Conservation (phyloP, 2,888 invertebrate genomes). For the Lasioglossum marginatum region DNA sequence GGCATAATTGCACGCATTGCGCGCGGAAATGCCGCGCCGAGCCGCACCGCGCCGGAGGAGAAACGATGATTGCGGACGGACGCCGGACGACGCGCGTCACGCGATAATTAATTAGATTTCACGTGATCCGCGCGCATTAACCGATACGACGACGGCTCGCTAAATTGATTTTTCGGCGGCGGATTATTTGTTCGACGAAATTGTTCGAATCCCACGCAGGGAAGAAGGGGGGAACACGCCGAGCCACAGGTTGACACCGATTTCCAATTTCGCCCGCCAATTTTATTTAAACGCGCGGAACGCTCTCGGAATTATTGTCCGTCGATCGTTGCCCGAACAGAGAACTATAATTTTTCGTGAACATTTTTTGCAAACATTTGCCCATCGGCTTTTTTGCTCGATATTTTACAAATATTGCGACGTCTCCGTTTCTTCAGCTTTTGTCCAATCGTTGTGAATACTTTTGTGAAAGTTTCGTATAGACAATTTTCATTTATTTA, state of each 20-base stretch:
- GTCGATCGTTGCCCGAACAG: neutral
- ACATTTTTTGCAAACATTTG: neutral
- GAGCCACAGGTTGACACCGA: slow-evolving; percentile 41
- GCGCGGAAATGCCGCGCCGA: no score
- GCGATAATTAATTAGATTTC: slow-evolving; percentile 46
- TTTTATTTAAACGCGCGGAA: slow-evolving; percentile 11
- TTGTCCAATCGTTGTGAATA: neutral
- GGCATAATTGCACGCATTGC: slow-evolving; percentile 36
- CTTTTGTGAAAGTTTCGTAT: no score
- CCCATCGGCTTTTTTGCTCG: neutral
- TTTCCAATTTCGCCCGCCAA: slow-evolving; percentile 6
- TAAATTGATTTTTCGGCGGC: slow-evolving; percentile 43
- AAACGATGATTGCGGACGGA: neutral
- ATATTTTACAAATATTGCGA: neutral
- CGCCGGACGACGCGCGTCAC: neutral
- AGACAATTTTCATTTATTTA: neutral
- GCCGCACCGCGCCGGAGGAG: neutral
- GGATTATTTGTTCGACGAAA: slow-evolving; percentile 30
- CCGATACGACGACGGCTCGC: neutral
- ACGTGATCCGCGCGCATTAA: slow-evolving; percentile 11
- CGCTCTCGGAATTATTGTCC: neutral
- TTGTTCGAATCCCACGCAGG: neutral
- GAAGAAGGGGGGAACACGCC: neutral
- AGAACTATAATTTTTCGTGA: neutral
- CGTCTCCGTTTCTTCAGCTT: neutral